These are phyloP conservation scores for Drosophila biarmipes DNA, from an alignment of 1,140 invertebrate species.

Conservation along the genomic window DNA sequence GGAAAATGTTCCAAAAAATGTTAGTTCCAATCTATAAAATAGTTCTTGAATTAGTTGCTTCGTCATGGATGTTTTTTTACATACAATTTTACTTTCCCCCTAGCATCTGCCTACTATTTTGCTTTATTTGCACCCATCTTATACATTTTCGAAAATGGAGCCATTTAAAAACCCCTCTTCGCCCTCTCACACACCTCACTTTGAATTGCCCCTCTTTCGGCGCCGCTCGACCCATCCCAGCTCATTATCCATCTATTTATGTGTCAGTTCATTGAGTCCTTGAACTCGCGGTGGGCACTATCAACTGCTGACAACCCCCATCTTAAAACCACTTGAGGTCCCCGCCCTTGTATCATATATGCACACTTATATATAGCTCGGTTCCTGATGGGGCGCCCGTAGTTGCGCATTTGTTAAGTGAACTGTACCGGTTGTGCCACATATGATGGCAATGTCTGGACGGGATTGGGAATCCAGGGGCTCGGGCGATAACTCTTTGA, in stretches of 20 bases:
- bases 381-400: slow-evolving; percentile 7
- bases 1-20: no score
- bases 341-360: slow-evolving; percentile 20
- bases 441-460: slow-evolving; percentile 50
- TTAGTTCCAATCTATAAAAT: no score
- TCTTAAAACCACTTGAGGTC: slow-evolving; percentile 30
- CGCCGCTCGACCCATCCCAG: neutral
- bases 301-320: slow-evolving; percentile 39
- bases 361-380: slow-evolving; percentile 19
- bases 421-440: slow-evolving; percentile 65
- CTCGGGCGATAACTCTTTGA: slow-evolving; percentile 64
- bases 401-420: slow-evolving; percentile 68
- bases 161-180: slow-evolving; percentile 26
- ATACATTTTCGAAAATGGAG: slow-evolving; percentile 5
- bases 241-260: slow-evolving; percentile 48
- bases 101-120: neutral
- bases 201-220: neutral
- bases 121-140: neutral
- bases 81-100: no score
- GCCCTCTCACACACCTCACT: slow-evolving; percentile 12
- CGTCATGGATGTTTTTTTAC: no score
- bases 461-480: slow-evolving; percentile 59
- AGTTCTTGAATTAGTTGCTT: no score
- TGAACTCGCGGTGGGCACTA: slow-evolving; percentile 51
- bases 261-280: slow-evolving; percentile 56